Evolutionary conservation across 1,140 invertebrate genomes (phyloP).

Genomic region (Drosophila yakuba): DNA sequence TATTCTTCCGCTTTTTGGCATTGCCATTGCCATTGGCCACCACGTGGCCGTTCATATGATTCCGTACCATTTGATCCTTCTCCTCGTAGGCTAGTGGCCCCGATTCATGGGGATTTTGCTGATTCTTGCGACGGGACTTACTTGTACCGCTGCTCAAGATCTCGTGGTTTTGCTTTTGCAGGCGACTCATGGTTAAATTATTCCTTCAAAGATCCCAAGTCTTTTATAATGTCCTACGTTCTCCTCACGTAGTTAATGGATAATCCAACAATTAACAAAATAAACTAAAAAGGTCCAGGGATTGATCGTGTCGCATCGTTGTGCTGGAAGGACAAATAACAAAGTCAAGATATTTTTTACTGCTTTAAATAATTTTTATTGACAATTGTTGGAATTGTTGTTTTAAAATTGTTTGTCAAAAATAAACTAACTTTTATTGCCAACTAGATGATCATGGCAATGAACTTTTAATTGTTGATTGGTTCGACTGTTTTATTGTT

Average conservation of each 20-base stretch:
- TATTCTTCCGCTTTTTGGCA: slow-evolving; percentile 39
- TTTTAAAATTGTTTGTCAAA: no score
- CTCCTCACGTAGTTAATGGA: slow-evolving; percentile 10
- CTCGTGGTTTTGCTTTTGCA: slow-evolving; percentile 44
- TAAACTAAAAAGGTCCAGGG: slow-evolving; percentile 38
- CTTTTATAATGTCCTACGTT: slow-evolving; percentile 3
- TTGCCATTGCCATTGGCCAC: slow-evolving; percentile 50
- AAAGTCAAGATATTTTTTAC: background rate
- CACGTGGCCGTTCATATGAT: slow-evolving; percentile 44
- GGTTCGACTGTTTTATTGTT: no score
- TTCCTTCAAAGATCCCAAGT: background rate
- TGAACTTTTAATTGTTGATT: no score
- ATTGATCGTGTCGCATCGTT: slow-evolving; percentile 48
- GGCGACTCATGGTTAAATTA: slow-evolving; percentile 54
- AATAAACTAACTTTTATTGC: no score
- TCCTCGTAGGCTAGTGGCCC: slow-evolving; percentile 21
- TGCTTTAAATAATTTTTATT: no score
- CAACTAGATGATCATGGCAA: no score
- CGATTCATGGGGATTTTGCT: slow-evolving; percentile 1
- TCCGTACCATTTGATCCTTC: slow-evolving; percentile 11
- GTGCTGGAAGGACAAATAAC: background rate
- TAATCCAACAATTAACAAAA: slow-evolving; percentile 23
- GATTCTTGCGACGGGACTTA: slow-evolving; percentile 34
- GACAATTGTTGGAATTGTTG: no score
- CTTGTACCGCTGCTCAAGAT: slow-evolving; percentile 34